Conservation (phyloP, 92 coral and sea anemone species). For the Muricea muricata region DNA sequence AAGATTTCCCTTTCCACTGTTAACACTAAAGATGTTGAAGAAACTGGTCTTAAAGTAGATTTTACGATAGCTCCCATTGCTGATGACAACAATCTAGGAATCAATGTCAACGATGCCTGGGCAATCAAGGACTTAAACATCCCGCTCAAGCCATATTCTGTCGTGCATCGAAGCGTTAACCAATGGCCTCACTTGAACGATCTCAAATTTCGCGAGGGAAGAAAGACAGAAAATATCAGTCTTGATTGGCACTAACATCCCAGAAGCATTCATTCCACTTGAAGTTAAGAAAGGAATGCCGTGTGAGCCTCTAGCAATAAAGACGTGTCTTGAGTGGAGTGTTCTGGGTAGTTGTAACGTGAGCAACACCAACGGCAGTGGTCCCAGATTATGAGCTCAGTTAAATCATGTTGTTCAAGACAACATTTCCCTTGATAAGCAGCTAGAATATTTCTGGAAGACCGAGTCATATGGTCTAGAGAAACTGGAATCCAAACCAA, state of each 20-base stretch:
- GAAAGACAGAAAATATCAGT: conserved; percentile 65
- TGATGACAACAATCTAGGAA: conserved; percentile 26
- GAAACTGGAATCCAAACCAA: conserved; percentile 1
- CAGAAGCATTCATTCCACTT: conserved; percentile 66
- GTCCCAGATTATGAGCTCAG: background rate
- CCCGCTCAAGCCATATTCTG: conserved; percentile 57
- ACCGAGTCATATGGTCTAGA: conserved; percentile 50
- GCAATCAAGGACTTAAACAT: conserved; percentile 67
- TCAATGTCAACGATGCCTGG: conserved; percentile 61
- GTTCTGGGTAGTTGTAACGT: background rate
- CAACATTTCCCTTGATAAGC: conserved; percentile 56
- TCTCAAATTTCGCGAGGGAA: conserved; percentile 64
- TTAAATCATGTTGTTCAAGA: conserved; percentile 41
- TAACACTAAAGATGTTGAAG: conserved; percentile 20
- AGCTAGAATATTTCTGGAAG: conserved; percentile 68
- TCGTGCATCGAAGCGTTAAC: conserved; percentile 22
- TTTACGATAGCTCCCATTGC: conserved; percentile 53
- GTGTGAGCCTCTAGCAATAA: conserved; percentile 25
- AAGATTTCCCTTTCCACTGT: conserved; percentile 56
- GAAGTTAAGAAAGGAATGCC: conserved; percentile 57
- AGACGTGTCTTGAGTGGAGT: conserved; percentile 26
- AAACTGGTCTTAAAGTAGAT: conserved; percentile 53
- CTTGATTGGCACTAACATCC: conserved; percentile 64
- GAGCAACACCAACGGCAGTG: background rate
- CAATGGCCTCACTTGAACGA: conserved; percentile 68